Evolutionary conservation across 1,140 invertebrate species (phyloP), one percentile per base, ranked within the genome.

Genomic region (Varroa destructor): DNA sequence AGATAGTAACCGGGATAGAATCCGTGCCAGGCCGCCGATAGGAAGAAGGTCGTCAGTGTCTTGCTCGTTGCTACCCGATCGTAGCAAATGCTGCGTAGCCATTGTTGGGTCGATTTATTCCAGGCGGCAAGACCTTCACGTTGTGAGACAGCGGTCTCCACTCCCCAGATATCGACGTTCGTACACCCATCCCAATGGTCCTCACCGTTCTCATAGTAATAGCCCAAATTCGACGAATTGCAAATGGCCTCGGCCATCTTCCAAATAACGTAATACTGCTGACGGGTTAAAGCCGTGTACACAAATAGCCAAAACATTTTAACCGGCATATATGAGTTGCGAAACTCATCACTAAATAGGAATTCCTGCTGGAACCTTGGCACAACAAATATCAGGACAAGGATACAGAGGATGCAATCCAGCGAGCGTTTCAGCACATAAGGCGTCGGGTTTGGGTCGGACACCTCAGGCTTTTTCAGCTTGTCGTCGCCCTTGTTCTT

Each of bases 1-100:
- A 97, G 78, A 79, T 98, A 99, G 82, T 99, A 99, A 10, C 95
- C 93, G 5, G 93, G 92, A 82, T 95, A 93, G 79, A 95, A 96
- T 72, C 90, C 95, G 81, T 98, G 95, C 95, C 95, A 98, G 40
- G 97, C 78, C 25, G 93, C 93, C 42, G 91, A 95, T 61, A 96
- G 81, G 1, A 86, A 81, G 80, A 93, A 97, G 1, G 93, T 95
- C 61, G 86, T 83, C 8, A 82, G 70, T 12, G 76, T 75, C 46
- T 67, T 67, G 61, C 36, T 67, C 51, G 72, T 72, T 51, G 82
- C 81, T 43, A 85, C 84, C 75, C 93, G 84, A 76, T 92, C 89
- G 81, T 94, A 97, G 73, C 90, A 89, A 8, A 92, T 83, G 74
- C 86, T 83, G 71, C 92, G 84, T 51, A 97, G 82, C 93, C 93